Evolutionary conservation across 2,888 invertebrate species (phyloP).

Genomic region (Dryadula phaetusa): DNA sequence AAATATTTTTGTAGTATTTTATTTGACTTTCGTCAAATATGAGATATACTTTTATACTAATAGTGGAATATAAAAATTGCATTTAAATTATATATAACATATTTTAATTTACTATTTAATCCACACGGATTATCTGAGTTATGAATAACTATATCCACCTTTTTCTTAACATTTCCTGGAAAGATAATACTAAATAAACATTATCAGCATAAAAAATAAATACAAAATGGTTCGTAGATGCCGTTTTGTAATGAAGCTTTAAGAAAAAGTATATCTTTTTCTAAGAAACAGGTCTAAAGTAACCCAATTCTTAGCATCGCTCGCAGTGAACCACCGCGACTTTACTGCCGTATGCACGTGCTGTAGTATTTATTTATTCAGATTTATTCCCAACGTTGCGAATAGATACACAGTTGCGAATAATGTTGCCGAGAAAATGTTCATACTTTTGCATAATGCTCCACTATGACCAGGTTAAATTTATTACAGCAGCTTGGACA

Average conservation of each 20-base stretch:
- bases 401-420: slow-evolving; percentile 64
- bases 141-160: too few species aligned
- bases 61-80: background rate
- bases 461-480: slow-evolving; percentile 44
- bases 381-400: slow-evolving; percentile 58
- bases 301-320: slow-evolving; percentile 51
- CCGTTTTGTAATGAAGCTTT: background rate
- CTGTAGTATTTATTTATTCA: slow-evolving; percentile 74
- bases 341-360: slow-evolving; percentile 69
- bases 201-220: too few species aligned
- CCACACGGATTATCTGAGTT: too few species aligned
- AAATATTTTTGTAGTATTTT: background rate
- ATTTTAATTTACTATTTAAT: too few species aligned
- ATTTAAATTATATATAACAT: too few species aligned
- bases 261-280: slow-evolving; percentile 20
- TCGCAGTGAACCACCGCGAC: slow-evolving; percentile 64
- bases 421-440: slow-evolving; percentile 62
- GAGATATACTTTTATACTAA: background rate
- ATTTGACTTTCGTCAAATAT: background rate
- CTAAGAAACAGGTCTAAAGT: slow-evolving; percentile 27
- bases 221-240: too few species aligned
- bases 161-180: too few species aligned
- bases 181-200: too few species aligned
- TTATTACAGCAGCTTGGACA: slow-evolving; percentile 42
- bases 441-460: slow-evolving; percentile 54